Base-by-base conservation (phyloP, 2,797 vertebrate genomes). In the Phoxinus dragarum region DNA sequence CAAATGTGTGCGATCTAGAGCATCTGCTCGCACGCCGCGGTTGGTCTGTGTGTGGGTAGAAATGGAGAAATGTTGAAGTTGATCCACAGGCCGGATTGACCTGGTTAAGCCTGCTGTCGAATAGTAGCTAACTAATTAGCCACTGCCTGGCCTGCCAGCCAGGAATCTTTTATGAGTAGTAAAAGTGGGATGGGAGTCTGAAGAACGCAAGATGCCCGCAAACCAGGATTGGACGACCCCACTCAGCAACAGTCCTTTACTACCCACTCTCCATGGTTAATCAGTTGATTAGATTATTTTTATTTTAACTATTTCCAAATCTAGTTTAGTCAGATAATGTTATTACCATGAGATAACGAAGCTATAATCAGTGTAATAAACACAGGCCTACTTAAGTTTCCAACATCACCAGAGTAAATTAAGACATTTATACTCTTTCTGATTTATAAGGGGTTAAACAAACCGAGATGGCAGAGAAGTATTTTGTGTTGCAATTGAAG, bases 161-260 rank as follows among this genome's bases (percentile, higher is more conserved):
- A 86, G 84, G 84, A 86, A 56, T 83, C 71, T 76, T 75, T 71
- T 40, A 86, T 52, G 86, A 81, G 85, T 81, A 66, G 83, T 81
- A 66, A 80, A 87, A 90, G 89, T 87, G 89, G 89, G 89, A 86
- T 77, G 89, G 89, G 74, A 86, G 59, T 59, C 74, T 88, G 52
- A 82, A 82, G 67, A 82, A 77, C 49, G 67, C 82, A 81, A 88
- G 27, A 87, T 81, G 80, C 84, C 84, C 73, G 49, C 87, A 87
- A 77, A 83, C 21, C 81, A 80, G 72, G 85, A 88, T 79, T 86
- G 87, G 76, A 81, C n/a, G 79, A 71, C 52, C 40, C 42, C 66
- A 69, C 56, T 79, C 47, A 82, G 76, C 52, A 49, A 47, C 59
- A 83, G 36, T 54, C 31, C 44, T 72, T 80, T 71, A 40, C 31